These are phyloP conservation scores for Poecilia latipinna DNA, from an alignment of 2,113 vertebrate species.

Conservation along the genomic window DNA sequence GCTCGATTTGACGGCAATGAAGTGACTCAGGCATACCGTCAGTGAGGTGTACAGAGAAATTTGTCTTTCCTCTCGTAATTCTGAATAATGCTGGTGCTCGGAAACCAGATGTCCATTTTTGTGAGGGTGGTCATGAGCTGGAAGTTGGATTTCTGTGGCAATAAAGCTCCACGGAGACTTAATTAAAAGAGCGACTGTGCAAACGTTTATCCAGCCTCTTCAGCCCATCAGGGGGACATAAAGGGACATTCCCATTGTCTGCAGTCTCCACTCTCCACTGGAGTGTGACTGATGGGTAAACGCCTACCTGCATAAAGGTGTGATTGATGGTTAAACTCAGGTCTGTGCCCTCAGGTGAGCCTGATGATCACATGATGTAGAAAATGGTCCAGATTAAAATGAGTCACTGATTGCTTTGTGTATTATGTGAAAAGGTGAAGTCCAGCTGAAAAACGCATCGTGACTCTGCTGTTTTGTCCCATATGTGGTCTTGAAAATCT, in stretches of 20 bases:
- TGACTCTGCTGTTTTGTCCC: conserved; percentile 39
- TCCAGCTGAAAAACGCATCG: conserved; percentile 60
- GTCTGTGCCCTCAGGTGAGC: conserved; percentile 56
- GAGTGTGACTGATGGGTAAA: conserved; percentile 77
- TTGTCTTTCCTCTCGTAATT: conserved; percentile 9
- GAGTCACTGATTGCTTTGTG: conserved; percentile 6
- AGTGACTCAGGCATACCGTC: conserved; percentile 46
- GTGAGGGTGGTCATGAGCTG: conserved; percentile 52
- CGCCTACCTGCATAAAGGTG: conserved; percentile 70
- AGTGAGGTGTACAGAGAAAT: conserved; percentile 29
- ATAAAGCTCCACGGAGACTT: conserved; percentile 70
- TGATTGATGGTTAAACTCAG: conserved; percentile 70
- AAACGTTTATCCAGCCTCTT: conserved; percentile 75
- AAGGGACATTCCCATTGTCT: conserved; percentile 70
- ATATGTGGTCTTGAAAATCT: conserved; percentile 45
- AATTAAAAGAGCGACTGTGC: conserved; percentile 69
- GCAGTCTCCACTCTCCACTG: conserved; percentile 48
- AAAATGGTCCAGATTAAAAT: conserved; percentile 34
- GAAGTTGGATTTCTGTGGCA: conserved; percentile 71
- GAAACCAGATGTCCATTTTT: conserved; percentile 67
- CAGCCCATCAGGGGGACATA: conserved; percentile 58
- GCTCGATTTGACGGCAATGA: conserved; percentile 48
- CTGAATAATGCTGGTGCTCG: conserved; percentile 24
- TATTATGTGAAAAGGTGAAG: conserved; percentile 26
- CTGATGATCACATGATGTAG: conserved; percentile 27